Base-by-base conservation (phyloP, 2,797 vertebrate genomes). In the Momotus momota region DNA sequence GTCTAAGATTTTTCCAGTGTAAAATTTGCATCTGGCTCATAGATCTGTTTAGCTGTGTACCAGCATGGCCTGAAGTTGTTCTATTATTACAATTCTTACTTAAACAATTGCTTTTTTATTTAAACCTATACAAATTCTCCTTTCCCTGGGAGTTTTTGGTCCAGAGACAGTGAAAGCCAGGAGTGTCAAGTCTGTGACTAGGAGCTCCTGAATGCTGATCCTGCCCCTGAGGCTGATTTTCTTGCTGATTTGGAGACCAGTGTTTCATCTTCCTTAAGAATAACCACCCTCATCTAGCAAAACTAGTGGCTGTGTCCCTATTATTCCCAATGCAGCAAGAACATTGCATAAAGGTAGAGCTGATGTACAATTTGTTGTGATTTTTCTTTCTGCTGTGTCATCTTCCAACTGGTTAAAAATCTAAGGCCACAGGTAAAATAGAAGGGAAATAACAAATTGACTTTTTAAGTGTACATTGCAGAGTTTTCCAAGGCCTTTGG, bases 121-220 rank as follows among this genome's bases (percentile, higher is more conserved):
- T 69, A 52, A 78, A 71, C 7, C 12, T 73, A 18, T 29, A 48
- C 9, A 26, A 85, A 25, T 8, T 46, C 8, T 64, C 29, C 9
- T 91, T 93, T 74, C 73, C 71, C 55, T 90, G 71, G 49, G 72
- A 88, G n/a, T 48, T 91, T 80, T 49, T 29, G 25, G 27, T 93
- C 54, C 31, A 52, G 12, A 55, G 25, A 57, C n/a, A 74, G 4
- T 31, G 22, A 86, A 90, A 83, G 8, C 7, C 27, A 33, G 17
- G 5, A 20, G 3, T 62, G 31, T 60, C 1, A 1, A 72, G 19
- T 55, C 15, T 67, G 21, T 3, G 4, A 23, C 22, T 49, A 45
- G 20, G 40, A 90, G 38, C 14, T 61, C 33, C 45, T 55, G 23
- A 62, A 43, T 69, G 51, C 20, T 92, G 55, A 29, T 58, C 29